Evolutionary conservation across 1,140 invertebrate genomes (phyloP).

Genomic region (Aphis gossypii): DNA sequence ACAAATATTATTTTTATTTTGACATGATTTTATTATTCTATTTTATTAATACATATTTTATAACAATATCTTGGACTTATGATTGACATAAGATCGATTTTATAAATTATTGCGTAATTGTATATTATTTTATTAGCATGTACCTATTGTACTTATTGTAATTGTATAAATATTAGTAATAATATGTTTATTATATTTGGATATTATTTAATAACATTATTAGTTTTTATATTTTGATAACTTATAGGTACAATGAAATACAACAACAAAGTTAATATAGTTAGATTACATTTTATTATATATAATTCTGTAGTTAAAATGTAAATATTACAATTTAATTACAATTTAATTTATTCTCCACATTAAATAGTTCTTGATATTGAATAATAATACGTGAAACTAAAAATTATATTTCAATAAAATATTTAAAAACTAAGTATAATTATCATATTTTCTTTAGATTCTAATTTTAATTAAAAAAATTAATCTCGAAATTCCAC

Average conservation of each 20-base stretch:
- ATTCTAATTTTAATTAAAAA: background rate
- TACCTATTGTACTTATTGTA: too few relatives aligned
- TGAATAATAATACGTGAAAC: background rate
- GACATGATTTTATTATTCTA: too few relatives aligned
- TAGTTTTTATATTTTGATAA: too few relatives aligned
- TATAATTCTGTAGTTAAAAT: background rate
- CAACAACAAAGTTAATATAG: background rate
- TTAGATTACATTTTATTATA: background rate
- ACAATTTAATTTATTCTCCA: background rate
- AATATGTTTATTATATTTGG: background rate
- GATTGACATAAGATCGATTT: background rate
- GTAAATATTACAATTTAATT: background rate
- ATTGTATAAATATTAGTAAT: background rate
- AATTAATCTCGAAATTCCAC: background rate
- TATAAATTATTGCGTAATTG: background rate
- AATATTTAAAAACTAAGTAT: background rate
- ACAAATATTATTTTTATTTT: too few relatives aligned
- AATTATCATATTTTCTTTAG: background rate
- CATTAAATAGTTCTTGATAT: background rate
- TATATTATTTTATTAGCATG: background rate
- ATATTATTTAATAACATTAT: background rate
- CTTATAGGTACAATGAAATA: too few relatives aligned
- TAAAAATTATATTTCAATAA: background rate
- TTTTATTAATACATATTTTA: too few relatives aligned
- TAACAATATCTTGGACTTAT: too few relatives aligned